phyloP scores from a whole-genome alignment of 2,888 invertebrate species.

The Ischnura elegans region DNA sequence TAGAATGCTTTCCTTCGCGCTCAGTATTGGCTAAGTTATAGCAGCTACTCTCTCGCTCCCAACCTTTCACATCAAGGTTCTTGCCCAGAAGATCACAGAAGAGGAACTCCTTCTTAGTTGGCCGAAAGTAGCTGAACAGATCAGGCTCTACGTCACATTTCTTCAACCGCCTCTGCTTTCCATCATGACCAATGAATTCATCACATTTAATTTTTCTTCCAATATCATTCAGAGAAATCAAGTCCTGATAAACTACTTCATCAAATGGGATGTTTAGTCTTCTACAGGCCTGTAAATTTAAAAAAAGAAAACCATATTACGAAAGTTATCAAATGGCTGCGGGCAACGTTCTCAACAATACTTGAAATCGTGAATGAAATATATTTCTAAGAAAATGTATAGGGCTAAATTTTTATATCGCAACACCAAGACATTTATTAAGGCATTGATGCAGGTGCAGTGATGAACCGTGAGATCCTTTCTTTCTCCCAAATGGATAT shows the following conservation, averaged over 20 bases:
- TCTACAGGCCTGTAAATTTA: not conserved
- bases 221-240: conserved; percentile 12
- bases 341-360: not conserved
- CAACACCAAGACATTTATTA: not conserved
- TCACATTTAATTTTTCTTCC: not conserved
- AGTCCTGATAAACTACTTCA: conserved; percentile 15
- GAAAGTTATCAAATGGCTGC: not conserved
- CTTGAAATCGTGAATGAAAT: not conserved
- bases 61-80: not conserved
- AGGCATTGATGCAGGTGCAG: too few relatives aligned
- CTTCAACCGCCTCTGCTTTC: not conserved
- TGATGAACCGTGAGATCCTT: too few relatives aligned
- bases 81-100: not conserved
- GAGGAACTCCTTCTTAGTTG: not conserved
- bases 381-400: not conserved
- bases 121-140: not conserved
- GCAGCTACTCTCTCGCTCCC: not conserved
- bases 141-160: not conserved
- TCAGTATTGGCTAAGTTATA: not conserved
- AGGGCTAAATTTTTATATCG: not conserved
- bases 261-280: conserved; percentile 48
- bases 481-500: too few relatives aligned
- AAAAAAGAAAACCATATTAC: not conserved
- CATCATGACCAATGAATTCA: not conserved
- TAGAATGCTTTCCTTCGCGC: not conserved